Evolutionary conservation across 2,888 invertebrate species (phyloP), one percentile per base, ranked within the genome.

Genomic region (Sinopyrophorus schimmeli): DNA sequence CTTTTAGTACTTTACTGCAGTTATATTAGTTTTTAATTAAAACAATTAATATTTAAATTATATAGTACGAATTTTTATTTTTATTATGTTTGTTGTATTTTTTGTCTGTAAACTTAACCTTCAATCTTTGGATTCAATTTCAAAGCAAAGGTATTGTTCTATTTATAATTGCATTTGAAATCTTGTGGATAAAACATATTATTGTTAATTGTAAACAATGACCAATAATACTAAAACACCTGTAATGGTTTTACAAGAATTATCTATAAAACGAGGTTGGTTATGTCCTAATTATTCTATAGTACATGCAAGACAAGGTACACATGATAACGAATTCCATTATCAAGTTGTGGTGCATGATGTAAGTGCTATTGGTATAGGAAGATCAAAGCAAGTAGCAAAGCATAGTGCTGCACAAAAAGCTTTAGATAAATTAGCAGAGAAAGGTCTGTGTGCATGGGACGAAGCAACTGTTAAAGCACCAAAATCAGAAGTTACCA

Each of bases 211-310:
- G n/a, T 10, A 3, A 5, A 38, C 16, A 44, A 48, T 43, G 43
- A 42, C 52, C 7, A 60, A 47, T 31, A 65, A 57, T 43, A 74
- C 75, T 59, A 85, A 86, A 69, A 85, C 83, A 1, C 80, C 84
- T 1, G 80, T 82, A 3, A 82, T 84, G 26, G 77, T 83, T 2
- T 71, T 86, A 9, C 84, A 85, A 65, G 86, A 86, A 67, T 75
- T 83, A 71, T 79, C 83, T 71, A 73, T 80, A 3, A 80, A 82
- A 58, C 68, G 73, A 12, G 72, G 74, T 0, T 61, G 66, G 10
- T 61, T 71, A 1, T 81, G 83, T 0, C 79, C 80, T 1, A 65
- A 66, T 43, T 86, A 82, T 61, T 74, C 66, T 20, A 52, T 72
- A 26, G 60, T 68, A 2, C 51, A 53, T 26, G 50, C 57, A 2